Conservation (phyloP, 1,140 invertebrate genomes). For the Mycetomoellerius zeteki region DNA sequence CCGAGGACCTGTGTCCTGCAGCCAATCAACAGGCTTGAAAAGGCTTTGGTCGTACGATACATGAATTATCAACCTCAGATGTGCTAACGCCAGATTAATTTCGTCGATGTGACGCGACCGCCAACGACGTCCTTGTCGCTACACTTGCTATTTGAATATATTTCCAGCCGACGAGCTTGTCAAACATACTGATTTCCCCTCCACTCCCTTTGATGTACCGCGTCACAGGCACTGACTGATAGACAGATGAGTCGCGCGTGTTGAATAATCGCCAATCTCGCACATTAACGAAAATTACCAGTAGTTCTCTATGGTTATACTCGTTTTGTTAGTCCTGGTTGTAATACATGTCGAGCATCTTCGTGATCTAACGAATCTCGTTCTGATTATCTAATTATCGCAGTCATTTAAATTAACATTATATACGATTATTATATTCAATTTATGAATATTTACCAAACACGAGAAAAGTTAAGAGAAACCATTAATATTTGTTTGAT, state of each 20-base stretch:
- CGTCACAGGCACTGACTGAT: neutral
- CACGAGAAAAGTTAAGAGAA: neutral
- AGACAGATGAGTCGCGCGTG: neutral
- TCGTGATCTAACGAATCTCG: neutral
- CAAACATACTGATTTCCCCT: constrained; percentile 34
- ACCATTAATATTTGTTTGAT: neutral
- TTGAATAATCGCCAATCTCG: constrained; percentile 25
- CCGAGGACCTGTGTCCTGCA: too few relatives aligned
- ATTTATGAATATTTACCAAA: neutral
- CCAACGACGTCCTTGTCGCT: neutral
- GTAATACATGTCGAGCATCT: neutral
- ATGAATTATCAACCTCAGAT: neutral
- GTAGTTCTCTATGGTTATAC: neutral
- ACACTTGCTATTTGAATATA: neutral
- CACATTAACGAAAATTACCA: constrained; percentile 23
- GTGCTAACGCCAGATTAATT: constrained; percentile 59
- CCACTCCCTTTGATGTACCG: neutral
- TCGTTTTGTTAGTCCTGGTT: neutral
- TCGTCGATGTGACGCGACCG: constrained; percentile 6
- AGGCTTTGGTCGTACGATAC: too few relatives aligned
- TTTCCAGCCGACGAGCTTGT: neutral
- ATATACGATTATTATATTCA: neutral
- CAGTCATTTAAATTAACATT: neutral
- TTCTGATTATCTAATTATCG: neutral
- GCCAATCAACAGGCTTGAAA: too few relatives aligned